Evolutionary conservation across 2,113 vertebrate genomes (phyloP).

Genomic region (Struthio camelus): DNA sequence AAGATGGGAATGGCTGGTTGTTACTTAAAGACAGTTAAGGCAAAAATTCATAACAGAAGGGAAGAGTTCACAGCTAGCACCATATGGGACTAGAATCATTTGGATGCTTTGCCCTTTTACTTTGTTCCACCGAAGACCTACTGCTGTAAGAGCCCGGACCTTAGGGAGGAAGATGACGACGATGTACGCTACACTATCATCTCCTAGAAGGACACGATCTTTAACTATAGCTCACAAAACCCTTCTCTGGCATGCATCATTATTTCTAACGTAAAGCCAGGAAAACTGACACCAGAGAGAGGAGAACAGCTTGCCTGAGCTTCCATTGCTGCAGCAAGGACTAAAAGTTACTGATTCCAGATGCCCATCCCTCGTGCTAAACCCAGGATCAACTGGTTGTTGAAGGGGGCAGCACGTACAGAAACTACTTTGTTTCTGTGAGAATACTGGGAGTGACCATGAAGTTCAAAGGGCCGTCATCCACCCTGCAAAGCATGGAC

Average conservation of each 20-base stretch:
- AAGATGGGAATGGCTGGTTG: neutral
- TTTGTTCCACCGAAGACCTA: neutral
- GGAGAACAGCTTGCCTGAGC: neutral
- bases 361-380: neutral
- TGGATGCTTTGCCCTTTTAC: neutral
- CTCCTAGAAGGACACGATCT: neutral
- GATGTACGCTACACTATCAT: neutral
- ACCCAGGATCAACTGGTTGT: neutral
- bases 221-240: neutral
- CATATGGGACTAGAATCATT: neutral
- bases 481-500: neutral
- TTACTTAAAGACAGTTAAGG: neutral
- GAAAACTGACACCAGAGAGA: neutral
- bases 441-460: neutral
- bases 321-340: neutral
- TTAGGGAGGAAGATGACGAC: neutral
- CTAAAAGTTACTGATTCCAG: neutral
- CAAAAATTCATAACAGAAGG: fast-evolving
- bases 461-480: neutral
- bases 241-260: neutral
- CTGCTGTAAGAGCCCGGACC: neutral
- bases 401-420: neutral
- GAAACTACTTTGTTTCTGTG: neutral
- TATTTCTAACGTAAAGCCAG: neutral
- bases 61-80: neutral